These are phyloP conservation scores for Rhamphomyia laevipes DNA, from an alignment of 2,888 invertebrate genomes.

Conservation along the genomic window DNA sequence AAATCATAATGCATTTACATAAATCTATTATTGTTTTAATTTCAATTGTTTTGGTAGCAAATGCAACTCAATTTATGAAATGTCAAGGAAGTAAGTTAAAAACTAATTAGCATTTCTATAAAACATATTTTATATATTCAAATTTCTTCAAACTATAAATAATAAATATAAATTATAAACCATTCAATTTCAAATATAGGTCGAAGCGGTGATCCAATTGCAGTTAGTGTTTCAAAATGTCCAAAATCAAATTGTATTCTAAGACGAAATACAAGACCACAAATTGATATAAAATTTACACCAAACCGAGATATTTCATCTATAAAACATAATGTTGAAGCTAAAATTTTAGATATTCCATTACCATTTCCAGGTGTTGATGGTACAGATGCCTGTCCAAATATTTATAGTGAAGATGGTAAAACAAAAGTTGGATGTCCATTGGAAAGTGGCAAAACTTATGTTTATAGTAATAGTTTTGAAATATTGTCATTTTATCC, in stretches of 20 bases:
- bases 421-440: constrained; percentile 52
- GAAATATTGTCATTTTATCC: constrained; percentile 44
- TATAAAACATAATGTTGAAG: constrained; percentile 50
- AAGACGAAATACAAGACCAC: constrained; percentile 45
- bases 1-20: too few species aligned
- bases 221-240: constrained; percentile 49
- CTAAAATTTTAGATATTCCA: constrained; percentile 47
- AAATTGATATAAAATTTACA: constrained; percentile 46
- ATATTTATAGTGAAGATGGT: constrained; percentile 49
- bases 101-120: too few species aligned
- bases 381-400: constrained; percentile 52
- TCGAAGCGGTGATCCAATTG: constrained; percentile 27
- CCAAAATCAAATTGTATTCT: constrained; percentile 52
- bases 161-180: too few species aligned
- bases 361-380: constrained; percentile 70
- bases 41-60: too few species aligned
- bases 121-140: too few species aligned
- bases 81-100: too few species aligned
- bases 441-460: constrained; percentile 52
- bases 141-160: too few species aligned
- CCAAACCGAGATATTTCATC: constrained; percentile 44
- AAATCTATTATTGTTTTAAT: too few species aligned
- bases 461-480: constrained; percentile 55
- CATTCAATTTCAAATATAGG: too few species aligned
- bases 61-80: too few species aligned